Base-by-base conservation (phyloP, 2,797 vertebrate genomes). In the Manis javanica region DNA sequence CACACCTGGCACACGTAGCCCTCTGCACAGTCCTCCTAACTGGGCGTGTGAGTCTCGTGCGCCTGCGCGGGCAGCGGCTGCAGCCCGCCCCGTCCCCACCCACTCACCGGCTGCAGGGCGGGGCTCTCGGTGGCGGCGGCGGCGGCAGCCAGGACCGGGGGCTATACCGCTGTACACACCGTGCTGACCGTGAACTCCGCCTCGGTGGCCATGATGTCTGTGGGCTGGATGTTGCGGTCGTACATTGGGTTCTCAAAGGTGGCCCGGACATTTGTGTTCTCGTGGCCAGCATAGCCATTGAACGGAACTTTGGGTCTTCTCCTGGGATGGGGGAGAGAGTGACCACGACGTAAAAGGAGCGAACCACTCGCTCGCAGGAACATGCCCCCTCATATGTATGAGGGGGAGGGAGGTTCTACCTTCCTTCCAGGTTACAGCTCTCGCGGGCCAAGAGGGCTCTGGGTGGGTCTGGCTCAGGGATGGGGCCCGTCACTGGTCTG, bases 201-300 rank as follows among this genome's bases (percentile, higher is more conserved):
- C 98, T 99, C 99, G 8, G 98, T 99, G 97, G 99, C 98, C 99
- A 99, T 98, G 98, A 99, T 99, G 98, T 99, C 99, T 0, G 99
- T 99, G 95, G 99, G 99, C 90, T 99, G 99, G 98, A 99, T 99
- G 99, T 99, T 99, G 55, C 99, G 99, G 98, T 99, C 99, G 0
- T 99, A 99, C 99, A 99, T 99, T 0, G 99, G 99, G 97, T 99
- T 99, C 98, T 99, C 99, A 26, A 99, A 99, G 0, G 99, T 99
- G 13, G 99, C 99, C 95, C 99, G 98, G 24, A 99, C 99, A 1
- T 99, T 99, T 21, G 99, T 99, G 99, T 99, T 99, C 96, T 99
- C 99, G 1, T 99, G 99, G 96, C 99, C 99, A 0, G 99, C 99
- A 1, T 99, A 99, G 97, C 99, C 99, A 12, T 99, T 99, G 98